phyloP scores from a whole-genome alignment of 2,888 invertebrate genomes.

The Stratiomys singularior region DNA sequence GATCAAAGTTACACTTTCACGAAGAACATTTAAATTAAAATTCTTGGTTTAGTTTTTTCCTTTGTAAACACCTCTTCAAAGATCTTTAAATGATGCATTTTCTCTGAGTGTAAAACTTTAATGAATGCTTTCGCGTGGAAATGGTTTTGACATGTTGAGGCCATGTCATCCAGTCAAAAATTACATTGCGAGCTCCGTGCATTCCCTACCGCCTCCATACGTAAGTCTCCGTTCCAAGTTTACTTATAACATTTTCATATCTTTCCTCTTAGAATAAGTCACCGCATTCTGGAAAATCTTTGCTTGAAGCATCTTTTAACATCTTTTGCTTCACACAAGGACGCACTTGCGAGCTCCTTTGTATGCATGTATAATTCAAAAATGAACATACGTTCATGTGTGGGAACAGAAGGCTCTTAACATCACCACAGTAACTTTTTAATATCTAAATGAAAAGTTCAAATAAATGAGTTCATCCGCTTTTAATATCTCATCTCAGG shows the following conservation, averaged over 20 bases:
- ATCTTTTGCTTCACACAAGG: no score
- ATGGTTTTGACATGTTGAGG: background rate
- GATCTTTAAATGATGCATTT: background rate
- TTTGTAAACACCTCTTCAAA: background rate
- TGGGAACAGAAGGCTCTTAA: background rate
- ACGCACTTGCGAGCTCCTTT: background rate
- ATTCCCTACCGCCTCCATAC: background rate
- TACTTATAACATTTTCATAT: background rate
- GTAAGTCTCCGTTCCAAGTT: background rate
- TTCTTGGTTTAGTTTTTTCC: background rate
- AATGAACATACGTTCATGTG: background rate
- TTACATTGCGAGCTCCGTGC: background rate
- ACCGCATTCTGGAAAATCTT: background rate
- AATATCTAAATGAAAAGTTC: constrained; percentile 45
- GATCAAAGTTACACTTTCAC: no score
- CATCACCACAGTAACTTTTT: constrained; percentile 35
- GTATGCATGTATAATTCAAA: background rate
- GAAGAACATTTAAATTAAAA: no score
- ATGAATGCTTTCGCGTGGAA: background rate
- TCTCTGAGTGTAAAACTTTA: background rate
- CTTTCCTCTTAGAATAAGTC: background rate
- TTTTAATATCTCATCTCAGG: constrained; percentile 32
- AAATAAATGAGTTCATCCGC: constrained; percentile 42
- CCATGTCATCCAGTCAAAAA: background rate
- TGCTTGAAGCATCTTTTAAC: no score